Evolutionary conservation across 2,113 vertebrate species (phyloP), one percentile per base, ranked within the genome.

Genomic region (Mormoops blainvillei): DNA sequence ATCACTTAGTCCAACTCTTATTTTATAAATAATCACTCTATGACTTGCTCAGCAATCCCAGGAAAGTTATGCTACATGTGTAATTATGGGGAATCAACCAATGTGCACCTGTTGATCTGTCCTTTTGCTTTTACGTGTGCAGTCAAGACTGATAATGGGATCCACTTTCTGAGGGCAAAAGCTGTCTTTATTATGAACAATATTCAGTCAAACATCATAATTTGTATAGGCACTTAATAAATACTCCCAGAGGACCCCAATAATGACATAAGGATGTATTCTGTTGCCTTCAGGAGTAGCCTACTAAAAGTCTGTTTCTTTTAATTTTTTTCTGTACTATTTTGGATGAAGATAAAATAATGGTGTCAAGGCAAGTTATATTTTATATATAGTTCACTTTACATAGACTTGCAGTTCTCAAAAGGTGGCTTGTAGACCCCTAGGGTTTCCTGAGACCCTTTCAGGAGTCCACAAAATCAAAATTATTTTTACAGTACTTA

Each of bases 281-380:
- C 77, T 88, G 15, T 52, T 80, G 48, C 68, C 61, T 67, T 95
- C 43, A 45, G 48, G 68, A 88, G 19, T 38, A 74, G 43, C 76
- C 83, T 82, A 87, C 71, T 97, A 92, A 94, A 96, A 81, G 71
- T 1, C 36, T 86, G 3, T n/a, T 94, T 76, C 54, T 91, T 94
- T 91, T 86, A 71, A 93, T 63, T 45, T 61, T 70, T 61, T 78
- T 85, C 45, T 48, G 68, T 71, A 90, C 71, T 84, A 87, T 61
- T 83, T 38, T 2, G 76, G 43, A 68, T 41, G 24, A 92, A 94
- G 54, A 63, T 63, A 63, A 95, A 92, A 74, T 58, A 94, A 91
- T 36, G 45, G 61, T 52, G 22, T 89, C 67, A 58, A 20, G 36
- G 24, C 9, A 88, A 92, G 43, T 88, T 93, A 36, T 73, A 76